phyloP scores from a whole-genome alignment of 2,113 vertebrate genomes.

The Egretta garzetta region DNA sequence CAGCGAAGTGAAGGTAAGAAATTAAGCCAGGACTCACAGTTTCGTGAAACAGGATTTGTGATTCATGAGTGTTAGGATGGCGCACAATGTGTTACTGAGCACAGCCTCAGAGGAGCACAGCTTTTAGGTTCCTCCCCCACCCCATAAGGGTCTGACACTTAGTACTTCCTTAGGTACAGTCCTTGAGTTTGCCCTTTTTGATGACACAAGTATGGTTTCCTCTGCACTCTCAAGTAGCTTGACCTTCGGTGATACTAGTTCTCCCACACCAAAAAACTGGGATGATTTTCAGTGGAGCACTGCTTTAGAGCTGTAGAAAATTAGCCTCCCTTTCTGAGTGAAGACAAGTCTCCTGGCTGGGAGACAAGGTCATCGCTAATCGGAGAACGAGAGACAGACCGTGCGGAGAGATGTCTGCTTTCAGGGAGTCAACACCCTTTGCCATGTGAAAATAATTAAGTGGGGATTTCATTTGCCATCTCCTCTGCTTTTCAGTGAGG shows the following conservation, averaged over 20 bases:
- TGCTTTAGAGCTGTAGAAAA: neutral
- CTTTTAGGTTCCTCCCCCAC: neutral
- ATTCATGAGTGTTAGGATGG: rapidly evolving
- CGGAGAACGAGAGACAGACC: rapidly evolving
- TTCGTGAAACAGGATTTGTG: neutral
- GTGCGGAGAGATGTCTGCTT: neutral
- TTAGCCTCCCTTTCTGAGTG: neutral
- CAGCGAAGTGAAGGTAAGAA: neutral
- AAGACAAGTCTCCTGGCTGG: neutral
- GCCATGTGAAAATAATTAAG: neutral
- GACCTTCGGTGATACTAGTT: neutral
- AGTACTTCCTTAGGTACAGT: neutral
- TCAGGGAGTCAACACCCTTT: neutral
- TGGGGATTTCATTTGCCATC: neutral
- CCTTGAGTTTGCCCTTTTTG: neutral
- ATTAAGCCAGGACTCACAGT: neutral
- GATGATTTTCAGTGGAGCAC: neutral
- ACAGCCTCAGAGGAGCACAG: rapidly evolving
- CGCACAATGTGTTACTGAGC: rapidly evolving
- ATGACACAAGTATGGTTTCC: neutral
- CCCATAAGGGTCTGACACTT: neutral
- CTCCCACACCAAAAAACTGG: neutral
- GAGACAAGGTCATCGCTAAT: neutral
- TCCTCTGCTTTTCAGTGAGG: neutral
- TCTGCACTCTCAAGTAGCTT: neutral